Evolutionary conservation across 1,140 invertebrate species (phyloP), one percentile per base, ranked within the genome.

Genomic region (Whitmania pigra): DNA sequence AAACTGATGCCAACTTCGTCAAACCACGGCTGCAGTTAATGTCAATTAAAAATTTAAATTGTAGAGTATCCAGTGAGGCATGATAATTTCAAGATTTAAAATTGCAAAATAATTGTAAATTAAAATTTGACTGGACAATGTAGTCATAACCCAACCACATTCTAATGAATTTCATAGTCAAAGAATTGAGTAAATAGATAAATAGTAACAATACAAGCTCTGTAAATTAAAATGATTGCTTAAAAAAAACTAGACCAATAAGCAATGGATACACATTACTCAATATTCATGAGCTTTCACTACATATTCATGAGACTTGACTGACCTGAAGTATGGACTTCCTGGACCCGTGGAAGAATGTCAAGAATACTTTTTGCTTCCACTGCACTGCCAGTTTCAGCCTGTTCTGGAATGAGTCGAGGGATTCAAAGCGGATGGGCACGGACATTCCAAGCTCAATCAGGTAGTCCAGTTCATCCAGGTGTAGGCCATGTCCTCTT

Each of bases 401-500:
- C 22, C 57, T 22, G 3, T 4, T 63, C 57, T 63, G 57, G 2
- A 63, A 3, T 1, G 57, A 63, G 22, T 63, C 57, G 22, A 63
- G 29, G 0, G 29, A 25, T 13, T 63, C 57, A n/a, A 63, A 63
- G 11, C 57, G 11, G 11, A 63, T 18, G 57, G 57, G 29, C 22
- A 63, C 29, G 2, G 22, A 22, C 15, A 17, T 18, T 63, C 57
- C 57, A 0, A 63, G 29, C 15, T 63, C 57, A 5, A 63, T 63
- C 57, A 63, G 57, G 22, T 63, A 31, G 11, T 63, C 57, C 29
- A 63, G 29, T n/a, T 63, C 57, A 15, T 63, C 57, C 57, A 63
- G 29, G 29, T 63, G 57, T 63, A 63, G 57, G 18, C 57, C 57
- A 20, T 63, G 57, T 11, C 57, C 57, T n/a, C 57, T 22, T 13